Evolutionary conservation across 2,797 vertebrate genomes (phyloP), one percentile per base, ranked within the genome.

Genomic region (Selene dorsalis): DNA sequence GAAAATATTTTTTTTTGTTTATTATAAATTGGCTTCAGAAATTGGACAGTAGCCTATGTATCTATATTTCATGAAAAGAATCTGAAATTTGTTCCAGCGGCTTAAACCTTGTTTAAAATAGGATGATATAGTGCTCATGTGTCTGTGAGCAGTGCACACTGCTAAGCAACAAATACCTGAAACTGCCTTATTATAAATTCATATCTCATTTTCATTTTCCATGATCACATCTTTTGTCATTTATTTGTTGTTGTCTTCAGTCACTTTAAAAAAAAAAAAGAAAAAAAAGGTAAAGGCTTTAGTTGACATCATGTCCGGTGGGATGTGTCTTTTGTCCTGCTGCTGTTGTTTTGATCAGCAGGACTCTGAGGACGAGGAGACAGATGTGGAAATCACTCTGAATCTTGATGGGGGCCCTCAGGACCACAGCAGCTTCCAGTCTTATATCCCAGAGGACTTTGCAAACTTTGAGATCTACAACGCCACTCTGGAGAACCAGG

Each of bases 401-500:
- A 94, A 91, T 90, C 83, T 84, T 6, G 83, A 79, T 43, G 76
- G 45, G 35, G 84, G 78, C 52, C 90, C 93, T 56, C 95, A 91
- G 86, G 92, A 89, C 79, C 88, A 92, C 87, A 87, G 83, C n/a
- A 80, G 75, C 89, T 94, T 96, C 79, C 94, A 89, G 84, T 91
- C 96, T 72, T 99, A 99, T 0, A 78, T 99, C 73, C 97, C 97
- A 0, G 98, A 98, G 89, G 97, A 98, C 84, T 99, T 99, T 90
- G 98, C 98, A 1, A 97, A 99, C 94, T 99, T 99, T 91, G 97
- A 97, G 86, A 95, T 97, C 91, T 99, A 99, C 94, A 99, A 99
- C 18, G 97, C 98, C 81, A 94, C 95, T 77, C 91, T 99, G 90
- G 97, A 98, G 88, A 94, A 55, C 72, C 93, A 86, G 63, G 94